Evolutionary conservation across 37 sponge, comb jelly and placozoan species (phyloP), one percentile per base, ranked within the genome.

Genomic region (Agelas oroides): DNA sequence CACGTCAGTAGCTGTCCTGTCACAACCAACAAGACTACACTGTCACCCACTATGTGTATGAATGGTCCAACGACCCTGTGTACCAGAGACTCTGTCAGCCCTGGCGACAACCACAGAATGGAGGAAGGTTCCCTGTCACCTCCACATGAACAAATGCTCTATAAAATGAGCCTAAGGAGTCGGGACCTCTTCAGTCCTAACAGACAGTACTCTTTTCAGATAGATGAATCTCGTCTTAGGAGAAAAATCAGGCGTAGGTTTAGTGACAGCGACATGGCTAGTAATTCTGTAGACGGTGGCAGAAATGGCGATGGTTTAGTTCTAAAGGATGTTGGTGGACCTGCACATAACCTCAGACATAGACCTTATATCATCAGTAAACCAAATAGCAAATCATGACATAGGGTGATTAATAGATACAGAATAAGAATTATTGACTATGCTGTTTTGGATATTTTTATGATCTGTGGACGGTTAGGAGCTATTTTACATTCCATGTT

Each of bases 321-420:
- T 1, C 37, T 75, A 23, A n/a, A n/a, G n/a, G n/a, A n/a, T n/a
- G 57, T 34, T 28, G 59, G 34, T 38, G 24, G 77, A 21, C 30
- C 58, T 16, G 53, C 67, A 27, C 63, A 13, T 5, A 66, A 66
- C 36, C 59, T 68, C 13, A 67, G 81, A 69, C 37, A 14, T 27
- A 65, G 70, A 65, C 81, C 81, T 69, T 80, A 80, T n/a, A 80
- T 28, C 19, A 33, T 80, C n/a, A 28, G 67, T 20, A 59, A 80
- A 30, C 46, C 31, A 16, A 54, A 56, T 12, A 59, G 38, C 11
- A 27, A 33, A 33, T 66, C 66, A 33, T 27, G 62, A 23, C 62
- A 61, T 25, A 61, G 25, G 23, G 23, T 2, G 12, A 61, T 2
- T 46, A 14, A 12, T 61, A 5, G 62, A 25, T 27, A 61, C 5